Percentiles rank a stretch among this genome's conserved stretches.
Evolutionary conservation across 64 coral and sea anemone genomes (phyloP).

Genomic region (Pocillopora damicornis): DNA sequence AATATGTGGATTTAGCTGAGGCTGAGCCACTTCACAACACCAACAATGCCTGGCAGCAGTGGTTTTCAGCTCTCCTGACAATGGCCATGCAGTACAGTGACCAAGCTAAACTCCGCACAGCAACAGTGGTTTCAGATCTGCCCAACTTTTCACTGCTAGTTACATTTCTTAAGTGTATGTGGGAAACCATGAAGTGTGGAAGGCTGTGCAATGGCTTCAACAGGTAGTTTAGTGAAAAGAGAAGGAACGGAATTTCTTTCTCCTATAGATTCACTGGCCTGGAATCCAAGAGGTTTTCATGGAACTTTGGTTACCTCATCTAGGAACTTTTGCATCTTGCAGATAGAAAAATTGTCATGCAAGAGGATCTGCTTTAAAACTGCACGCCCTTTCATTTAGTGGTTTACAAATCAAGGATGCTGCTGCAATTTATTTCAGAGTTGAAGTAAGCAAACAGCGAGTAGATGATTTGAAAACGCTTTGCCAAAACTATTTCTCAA

Average conservation of each 20-base stretch:
- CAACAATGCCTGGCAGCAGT: too few relatives aligned
- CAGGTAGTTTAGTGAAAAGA: slow-evolving; percentile 68
- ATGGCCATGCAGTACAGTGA: too few relatives aligned
- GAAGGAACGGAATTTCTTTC: slow-evolving; percentile 36
- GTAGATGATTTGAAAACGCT: slow-evolving; percentile 14
- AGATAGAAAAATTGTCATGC: slow-evolving; percentile 5
- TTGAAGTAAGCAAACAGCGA: slow-evolving; percentile 11
- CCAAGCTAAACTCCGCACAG: neutral
- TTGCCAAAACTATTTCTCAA: slow-evolving; percentile 37
- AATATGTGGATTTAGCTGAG: too few relatives aligned
- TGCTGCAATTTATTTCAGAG: slow-evolving; percentile 39
- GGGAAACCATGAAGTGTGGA: slow-evolving; percentile 70
- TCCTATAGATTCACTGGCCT: slow-evolving; percentile 78
- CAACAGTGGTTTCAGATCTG: slow-evolving; percentile 30
- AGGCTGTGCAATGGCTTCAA: slow-evolving; percentile 58
- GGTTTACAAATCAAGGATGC: slow-evolving; percentile 41
- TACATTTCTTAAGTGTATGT: slow-evolving; percentile 52
- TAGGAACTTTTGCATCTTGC: neutral
- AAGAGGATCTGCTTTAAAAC: slow-evolving; percentile 17
- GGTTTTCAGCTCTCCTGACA: too few relatives aligned
- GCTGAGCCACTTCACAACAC: too few relatives aligned
- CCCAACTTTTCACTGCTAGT: slow-evolving; percentile 34
- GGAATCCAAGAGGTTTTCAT: slow-evolving; percentile 72
- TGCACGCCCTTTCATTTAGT: slow-evolving; percentile 20
- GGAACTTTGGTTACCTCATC: slow-evolving; percentile 39